Evolutionary conservation across 1,140 invertebrate species (phyloP), one percentile per base, ranked within the genome.

Genomic region (Cepaea nemoralis): DNA sequence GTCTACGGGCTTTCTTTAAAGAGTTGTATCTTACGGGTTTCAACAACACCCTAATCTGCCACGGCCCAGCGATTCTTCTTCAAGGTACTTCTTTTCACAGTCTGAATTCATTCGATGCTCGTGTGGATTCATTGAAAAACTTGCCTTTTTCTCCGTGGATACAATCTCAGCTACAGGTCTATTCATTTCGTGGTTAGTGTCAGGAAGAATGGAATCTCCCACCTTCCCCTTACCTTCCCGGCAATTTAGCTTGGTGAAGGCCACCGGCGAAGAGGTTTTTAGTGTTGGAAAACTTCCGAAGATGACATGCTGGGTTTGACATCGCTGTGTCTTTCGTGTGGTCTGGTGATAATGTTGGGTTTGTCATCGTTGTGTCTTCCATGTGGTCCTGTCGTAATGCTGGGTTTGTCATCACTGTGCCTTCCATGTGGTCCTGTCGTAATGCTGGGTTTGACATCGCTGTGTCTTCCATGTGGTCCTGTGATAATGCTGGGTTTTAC

Each of bases 41-140:
- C 2, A 63, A 63, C 59, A 63, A 31, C 59, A 31, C 59, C n/a
- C 59, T 63, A 63, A 63, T 63, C 59, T 63, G n/a, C 27, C 59
- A 63, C 59, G 59, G 27, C 27, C n/a, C n/a, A 63, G 33, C 27
- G n/a, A 63, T 63, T 63, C 59, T 63, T 63, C 59, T 31, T 63
- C 6, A 5, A 6, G n/a, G 59, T 63, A 63, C 59, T 63, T 63
- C 59, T 63, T 31, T 63, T 63, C 59, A 63, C n/a, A 24, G 8
- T n/a, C 2, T 19, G 8, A 31, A 63, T 63, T 63, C 59, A 63
- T 63, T 27, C 59, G n/a, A 2, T 63, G 59, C 59, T 63, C 59
- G n/a, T 63, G n/a, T 63, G n/a, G 59, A 22, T 63, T 27, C 59
- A 63, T 63, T 63, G 59, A 63, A 63, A 63, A 63, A 63, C n/a